Conservation (phyloP, 2,113 vertebrate species). For the Hippocampus comes region DNA sequence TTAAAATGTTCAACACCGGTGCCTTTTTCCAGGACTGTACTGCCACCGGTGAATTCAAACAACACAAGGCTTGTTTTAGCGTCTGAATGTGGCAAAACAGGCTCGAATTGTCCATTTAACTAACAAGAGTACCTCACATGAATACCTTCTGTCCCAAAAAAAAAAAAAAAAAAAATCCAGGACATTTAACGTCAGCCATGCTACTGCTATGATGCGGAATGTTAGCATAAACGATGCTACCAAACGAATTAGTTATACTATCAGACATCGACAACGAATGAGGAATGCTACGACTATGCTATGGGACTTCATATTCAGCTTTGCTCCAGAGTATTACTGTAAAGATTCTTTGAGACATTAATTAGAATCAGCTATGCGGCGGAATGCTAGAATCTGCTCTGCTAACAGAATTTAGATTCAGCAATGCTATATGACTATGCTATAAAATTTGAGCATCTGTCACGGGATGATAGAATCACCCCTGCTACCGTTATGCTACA, state of each 20-base stretch:
- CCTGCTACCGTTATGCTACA: neutral
- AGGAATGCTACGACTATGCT: too few species aligned
- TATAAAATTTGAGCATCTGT: neutral
- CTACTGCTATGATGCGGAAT: too few species aligned
- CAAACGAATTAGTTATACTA: too few species aligned
- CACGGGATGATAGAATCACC: neutral
- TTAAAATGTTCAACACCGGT: conserved; percentile 1
- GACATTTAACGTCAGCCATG: too few species aligned
- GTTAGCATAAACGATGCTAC: too few species aligned
- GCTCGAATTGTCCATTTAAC: neutral
- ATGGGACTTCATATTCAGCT: too few species aligned
- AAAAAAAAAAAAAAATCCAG: too few species aligned
- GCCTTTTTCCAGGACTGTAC: neutral
- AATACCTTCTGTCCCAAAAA: neutral
- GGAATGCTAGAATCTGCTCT: too few species aligned
- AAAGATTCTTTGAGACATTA: too few species aligned
- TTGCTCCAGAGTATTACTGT: too few species aligned
- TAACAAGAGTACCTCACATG: neutral
- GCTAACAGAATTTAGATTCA: neutral
- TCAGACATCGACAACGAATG: too few species aligned
- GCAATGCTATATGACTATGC: neutral
- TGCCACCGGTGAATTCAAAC: neutral
- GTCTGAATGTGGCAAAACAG: neutral
- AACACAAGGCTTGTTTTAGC: neutral
- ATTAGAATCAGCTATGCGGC: too few species aligned